Evolutionary conservation across 2,888 invertebrate genomes (phyloP).

Genomic region (Polydrusus pterygomalis): DNA sequence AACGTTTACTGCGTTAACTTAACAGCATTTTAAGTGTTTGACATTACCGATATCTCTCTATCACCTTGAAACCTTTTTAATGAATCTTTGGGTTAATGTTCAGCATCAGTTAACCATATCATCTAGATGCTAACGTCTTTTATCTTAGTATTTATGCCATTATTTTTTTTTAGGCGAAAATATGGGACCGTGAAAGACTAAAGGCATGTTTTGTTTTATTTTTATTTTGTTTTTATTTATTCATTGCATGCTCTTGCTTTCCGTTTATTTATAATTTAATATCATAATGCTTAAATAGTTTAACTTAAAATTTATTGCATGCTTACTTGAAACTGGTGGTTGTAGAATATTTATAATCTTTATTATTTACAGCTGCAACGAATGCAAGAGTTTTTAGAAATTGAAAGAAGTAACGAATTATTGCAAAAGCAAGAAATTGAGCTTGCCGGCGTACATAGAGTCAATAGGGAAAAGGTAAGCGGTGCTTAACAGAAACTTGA

Average conservation of each 20-base stretch:
- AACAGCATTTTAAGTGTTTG: no score
- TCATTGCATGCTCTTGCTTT: conserved; percentile 34
- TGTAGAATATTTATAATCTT: background rate
- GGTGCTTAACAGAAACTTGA: background rate
- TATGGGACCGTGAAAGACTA: conserved; percentile 76
- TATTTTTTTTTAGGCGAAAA: conserved; percentile 75
- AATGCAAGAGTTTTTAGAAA: conserved; percentile 74
- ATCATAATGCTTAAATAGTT: conserved; percentile 13
- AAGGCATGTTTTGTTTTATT: conserved; percentile 75
- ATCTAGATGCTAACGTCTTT: conserved; percentile 15
- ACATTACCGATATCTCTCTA: no score
- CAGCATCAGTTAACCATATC: conserved; percentile 16
- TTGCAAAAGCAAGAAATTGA: conserved; percentile 79
- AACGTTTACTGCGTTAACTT: no score
- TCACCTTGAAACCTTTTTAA: no score
- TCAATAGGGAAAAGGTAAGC: conserved; percentile 77
- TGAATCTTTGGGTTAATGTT: no score
- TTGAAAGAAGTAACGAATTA: conserved; percentile 79
- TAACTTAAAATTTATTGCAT: background rate
- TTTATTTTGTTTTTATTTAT: conserved; percentile 55
- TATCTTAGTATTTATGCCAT: conserved; percentile 33
- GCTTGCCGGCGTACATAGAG: conserved; percentile 78
- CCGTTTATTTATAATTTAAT: conserved; percentile 49
- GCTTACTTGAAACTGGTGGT: background rate
- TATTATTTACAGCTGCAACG: conserved; percentile 73